Evolutionary conservation across 2,888 invertebrate species (phyloP), one percentile per base, ranked within the genome.

Genomic region (Andrena bicolor): DNA sequence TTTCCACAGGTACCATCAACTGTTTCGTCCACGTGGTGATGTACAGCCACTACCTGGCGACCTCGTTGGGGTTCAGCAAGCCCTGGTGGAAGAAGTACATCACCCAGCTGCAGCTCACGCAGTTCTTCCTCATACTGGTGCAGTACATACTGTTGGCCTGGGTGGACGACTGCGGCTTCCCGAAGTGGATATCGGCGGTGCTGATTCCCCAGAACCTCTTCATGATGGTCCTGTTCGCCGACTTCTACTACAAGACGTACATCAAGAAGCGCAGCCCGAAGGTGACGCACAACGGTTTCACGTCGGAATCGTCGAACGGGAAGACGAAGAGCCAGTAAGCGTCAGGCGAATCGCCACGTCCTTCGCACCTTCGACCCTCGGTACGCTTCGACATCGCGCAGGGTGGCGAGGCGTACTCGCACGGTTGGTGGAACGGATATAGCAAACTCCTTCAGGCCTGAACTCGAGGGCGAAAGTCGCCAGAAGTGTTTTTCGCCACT

Each of bases 41-140:
- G 98, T 98, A 98, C 91, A 94, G 95, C 0, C 97, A 98, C 92
- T 98, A 98, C 92, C 95, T 97, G 13, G 90, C 97, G 82, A 96
- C 97, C 0, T 95, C 95, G 3, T 83, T 96, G 73, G 95, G 95
- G 13, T 94, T 95, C 1, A 90, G 94, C 16, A 95, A 94, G 90
- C 92, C 97, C 0, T 97, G 97, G 97, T 97, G 98, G 97, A 98
- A 98, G 92, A 97, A 97, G 85, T 95, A 97, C 90, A 96, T 98
- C 80, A 98, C 98, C 0, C 97, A 97, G 90, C 91, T 98, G 88
- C 98, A 98, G 94, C 95, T 98, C 95, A 20, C 95, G 0, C 97
- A 97, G 92, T 97, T 97, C 90, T 94, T 96, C 41, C 90, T 95
- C 81, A 94, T 96, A 41, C 93, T 96, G 0, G 74, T 96, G 0